Conservation (phyloP, 2,888 invertebrate genomes). For the Blomia tropicalis region DNA sequence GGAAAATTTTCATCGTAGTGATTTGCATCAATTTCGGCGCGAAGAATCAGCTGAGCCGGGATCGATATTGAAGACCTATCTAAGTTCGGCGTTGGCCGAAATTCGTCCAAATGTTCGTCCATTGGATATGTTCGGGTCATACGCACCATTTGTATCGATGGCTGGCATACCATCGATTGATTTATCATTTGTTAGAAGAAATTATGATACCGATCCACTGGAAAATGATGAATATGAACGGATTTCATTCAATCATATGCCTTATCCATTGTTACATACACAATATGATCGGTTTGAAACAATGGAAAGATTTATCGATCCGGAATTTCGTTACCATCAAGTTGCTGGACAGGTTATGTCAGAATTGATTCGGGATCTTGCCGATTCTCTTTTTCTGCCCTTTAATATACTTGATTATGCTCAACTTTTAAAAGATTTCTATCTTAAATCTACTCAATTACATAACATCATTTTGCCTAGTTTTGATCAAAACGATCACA, state of each 20-base stretch:
- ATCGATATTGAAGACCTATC: slow-evolving; percentile 26
- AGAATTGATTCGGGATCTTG: slow-evolving; percentile 36
- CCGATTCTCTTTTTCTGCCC: slow-evolving; percentile 36
- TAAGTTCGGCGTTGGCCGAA: slow-evolving; percentile 26
- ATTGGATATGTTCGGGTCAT: slow-evolving; percentile 29
- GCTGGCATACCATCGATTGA: slow-evolving; percentile 31
- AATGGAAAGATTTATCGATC: slow-evolving; percentile 34
- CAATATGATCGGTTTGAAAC: slow-evolving; percentile 37
- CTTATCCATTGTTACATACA: slow-evolving; percentile 38
- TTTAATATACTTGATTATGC: slow-evolving; percentile 36
- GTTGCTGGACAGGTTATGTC: slow-evolving; percentile 34
- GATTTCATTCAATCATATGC: slow-evolving; percentile 16
- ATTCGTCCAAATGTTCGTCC: slow-evolving; percentile 28
- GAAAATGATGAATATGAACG: background rate
- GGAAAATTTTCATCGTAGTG: background rate
- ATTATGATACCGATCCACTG: background rate
- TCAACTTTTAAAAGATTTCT: slow-evolving; percentile 30
- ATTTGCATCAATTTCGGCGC: slow-evolving; percentile 11
- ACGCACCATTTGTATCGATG: slow-evolving; percentile 28
- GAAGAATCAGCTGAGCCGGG: slow-evolving; percentile 21
- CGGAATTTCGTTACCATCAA: slow-evolving; percentile 35
- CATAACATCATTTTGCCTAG: background rate
- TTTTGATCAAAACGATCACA: background rate
- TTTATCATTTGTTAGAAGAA: slow-evolving; percentile 25
- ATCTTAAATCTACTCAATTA: slow-evolving; percentile 1